Conservation (phyloP, 2,888 invertebrate genomes). For the Oconnorella tubifera region DNA sequence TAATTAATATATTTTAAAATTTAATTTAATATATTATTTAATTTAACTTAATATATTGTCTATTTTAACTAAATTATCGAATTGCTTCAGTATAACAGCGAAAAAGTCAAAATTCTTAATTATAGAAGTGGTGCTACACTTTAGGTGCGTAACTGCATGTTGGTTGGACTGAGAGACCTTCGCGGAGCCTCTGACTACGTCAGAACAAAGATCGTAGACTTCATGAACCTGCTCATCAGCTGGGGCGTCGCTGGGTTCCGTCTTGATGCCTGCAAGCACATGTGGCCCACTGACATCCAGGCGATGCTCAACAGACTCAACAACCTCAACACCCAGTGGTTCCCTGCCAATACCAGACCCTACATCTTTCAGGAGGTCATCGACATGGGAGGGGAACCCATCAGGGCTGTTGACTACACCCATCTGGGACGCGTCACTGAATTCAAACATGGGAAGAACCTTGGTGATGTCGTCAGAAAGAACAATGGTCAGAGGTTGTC, state of each 20-base stretch:
- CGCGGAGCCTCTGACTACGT: constrained; percentile 68
- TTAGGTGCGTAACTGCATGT: constrained; percentile 66
- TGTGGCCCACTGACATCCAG: constrained; percentile 68
- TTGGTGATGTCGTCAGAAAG: constrained; percentile 38
- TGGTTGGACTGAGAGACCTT: constrained; percentile 71
- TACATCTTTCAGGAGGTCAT: constrained; percentile 51
- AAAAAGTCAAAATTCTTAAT: no score
- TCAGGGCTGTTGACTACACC: constrained; percentile 34
- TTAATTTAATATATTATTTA: no score
- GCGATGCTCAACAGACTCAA: constrained; percentile 62
- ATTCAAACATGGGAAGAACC: constrained; percentile 16
- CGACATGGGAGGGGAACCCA: constrained; percentile 48
- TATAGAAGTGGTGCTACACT: no score
- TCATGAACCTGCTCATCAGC: constrained; percentile 67
- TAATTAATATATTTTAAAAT: no score
- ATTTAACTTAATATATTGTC: no score
- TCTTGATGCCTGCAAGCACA: constrained; percentile 60
- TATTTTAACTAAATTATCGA: no score
- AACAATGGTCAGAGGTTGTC: constrained; percentile 31
- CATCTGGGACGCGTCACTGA: constrained; percentile 38
- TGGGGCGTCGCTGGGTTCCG: constrained; percentile 78
- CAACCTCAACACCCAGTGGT: constrained; percentile 51
- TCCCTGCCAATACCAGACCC: constrained; percentile 58
- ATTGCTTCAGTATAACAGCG: no score
- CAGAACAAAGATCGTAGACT: constrained; percentile 64